Conservation (phyloP, 2,797 vertebrate genomes). For the Naso thynnoides region DNA sequence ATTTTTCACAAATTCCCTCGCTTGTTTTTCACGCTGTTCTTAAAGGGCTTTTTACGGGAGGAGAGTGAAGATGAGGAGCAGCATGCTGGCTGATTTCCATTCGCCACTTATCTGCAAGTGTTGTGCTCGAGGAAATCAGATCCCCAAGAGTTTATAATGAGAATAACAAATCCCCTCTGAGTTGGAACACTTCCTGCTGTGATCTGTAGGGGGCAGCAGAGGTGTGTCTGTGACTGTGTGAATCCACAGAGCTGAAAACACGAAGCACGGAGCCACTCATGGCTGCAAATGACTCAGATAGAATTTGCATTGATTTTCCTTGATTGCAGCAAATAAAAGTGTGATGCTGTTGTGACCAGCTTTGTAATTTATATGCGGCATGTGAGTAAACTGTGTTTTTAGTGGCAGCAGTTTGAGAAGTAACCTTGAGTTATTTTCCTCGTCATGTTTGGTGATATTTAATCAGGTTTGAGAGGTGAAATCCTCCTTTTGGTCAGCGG, state of each 20-base stretch:
- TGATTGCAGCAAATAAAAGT: slow-evolving; percentile 72
- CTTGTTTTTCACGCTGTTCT: slow-evolving; percentile 63
- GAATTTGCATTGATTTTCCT: slow-evolving; percentile 65
- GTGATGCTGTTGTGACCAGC: slow-evolving; percentile 52
- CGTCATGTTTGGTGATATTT: slow-evolving; percentile 55
- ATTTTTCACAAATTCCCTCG: slow-evolving; percentile 54
- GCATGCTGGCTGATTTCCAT: slow-evolving; percentile 79
- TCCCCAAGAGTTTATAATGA: slow-evolving; percentile 78
- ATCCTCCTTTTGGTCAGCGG: slow-evolving; percentile 66
- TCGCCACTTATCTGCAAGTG: slow-evolving; percentile 77
- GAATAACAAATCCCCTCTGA: slow-evolving; percentile 68
- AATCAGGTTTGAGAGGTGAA: slow-evolving; percentile 71
- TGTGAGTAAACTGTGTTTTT: slow-evolving; percentile 52
- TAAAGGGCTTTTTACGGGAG: slow-evolving; percentile 63
- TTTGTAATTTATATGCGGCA: slow-evolving; percentile 58
- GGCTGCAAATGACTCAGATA: slow-evolving; percentile 51
- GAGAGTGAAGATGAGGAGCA: slow-evolving; percentile 73
- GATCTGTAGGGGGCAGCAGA: slow-evolving; percentile 71
- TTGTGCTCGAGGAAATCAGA: slow-evolving; percentile 77
- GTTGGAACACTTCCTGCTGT: slow-evolving; percentile 4
- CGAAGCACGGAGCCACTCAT: slow-evolving; percentile 27
- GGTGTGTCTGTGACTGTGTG: slow-evolving; percentile 27
- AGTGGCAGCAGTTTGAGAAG: slow-evolving; percentile 53
- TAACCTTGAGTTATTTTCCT: slow-evolving; percentile 61
- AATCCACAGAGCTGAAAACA: slow-evolving; percentile 11